Conservation (phyloP, 2,113 vertebrate genomes). For the Oreochromis niloticus region DNA sequence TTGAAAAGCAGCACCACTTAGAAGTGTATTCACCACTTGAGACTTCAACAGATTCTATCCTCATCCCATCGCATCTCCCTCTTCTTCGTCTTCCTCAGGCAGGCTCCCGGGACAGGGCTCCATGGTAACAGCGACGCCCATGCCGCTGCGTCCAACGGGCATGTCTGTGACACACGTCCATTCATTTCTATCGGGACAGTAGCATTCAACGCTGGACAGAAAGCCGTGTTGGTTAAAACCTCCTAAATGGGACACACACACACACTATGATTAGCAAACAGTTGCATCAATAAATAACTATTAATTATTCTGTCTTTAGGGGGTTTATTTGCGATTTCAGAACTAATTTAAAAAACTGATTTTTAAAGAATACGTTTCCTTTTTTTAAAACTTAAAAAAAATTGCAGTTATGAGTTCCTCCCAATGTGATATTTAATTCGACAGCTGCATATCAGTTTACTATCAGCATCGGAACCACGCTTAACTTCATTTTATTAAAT, state of each 20-base stretch:
- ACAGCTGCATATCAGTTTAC: background rate
- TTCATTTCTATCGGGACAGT: constrained; percentile 67
- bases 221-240: constrained; percentile 79
- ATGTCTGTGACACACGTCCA: constrained; percentile 72
- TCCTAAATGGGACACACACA: constrained; percentile 42
- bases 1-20: background rate
- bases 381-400: background rate
- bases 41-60: background rate
- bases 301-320: background rate
- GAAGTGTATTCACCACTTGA: background rate
- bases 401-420: background rate
- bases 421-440: background rate
- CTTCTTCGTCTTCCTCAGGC: constrained; percentile 51
- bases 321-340: background rate
- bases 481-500: background rate
- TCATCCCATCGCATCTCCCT: background rate
- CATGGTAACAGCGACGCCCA: constrained; percentile 81
- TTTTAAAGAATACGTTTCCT: background rate
- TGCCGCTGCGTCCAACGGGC: constrained; percentile 73
- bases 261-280: background rate
- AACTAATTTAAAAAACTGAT: background rate
- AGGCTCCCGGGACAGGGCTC: constrained; percentile 77
- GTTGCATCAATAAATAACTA: background rate
- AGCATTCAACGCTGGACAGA: constrained; percentile 74
- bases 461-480: background rate